These are phyloP conservation scores for Proctacanthus coquilletti DNA, from an alignment of 1,140 invertebrate genomes.

Conservation along the genomic window DNA sequence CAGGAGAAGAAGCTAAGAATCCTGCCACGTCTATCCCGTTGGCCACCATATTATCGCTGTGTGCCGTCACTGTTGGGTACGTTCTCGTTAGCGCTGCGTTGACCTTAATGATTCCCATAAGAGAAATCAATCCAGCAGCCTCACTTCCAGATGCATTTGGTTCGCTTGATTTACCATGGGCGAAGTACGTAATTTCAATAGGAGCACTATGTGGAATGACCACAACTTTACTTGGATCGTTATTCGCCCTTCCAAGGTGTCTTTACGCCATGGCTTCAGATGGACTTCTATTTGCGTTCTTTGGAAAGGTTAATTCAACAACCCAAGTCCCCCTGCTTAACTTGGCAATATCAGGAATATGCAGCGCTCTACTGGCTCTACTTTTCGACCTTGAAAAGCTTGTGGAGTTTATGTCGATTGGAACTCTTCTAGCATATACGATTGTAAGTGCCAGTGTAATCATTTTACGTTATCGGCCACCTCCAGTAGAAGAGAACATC, in stretches of 20 bases:
- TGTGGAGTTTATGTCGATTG: slow-evolving; percentile 90
- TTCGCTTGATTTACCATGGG: slow-evolving; percentile 56
- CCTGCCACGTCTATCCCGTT: slow-evolving; percentile 63
- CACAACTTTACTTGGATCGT: slow-evolving; percentile 65
- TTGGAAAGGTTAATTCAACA: slow-evolving; percentile 55
- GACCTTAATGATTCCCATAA: slow-evolving; percentile 72
- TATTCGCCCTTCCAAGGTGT: slow-evolving; percentile 69
- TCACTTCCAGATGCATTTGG: slow-evolving; percentile 75
- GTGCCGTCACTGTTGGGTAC: slow-evolving; percentile 61
- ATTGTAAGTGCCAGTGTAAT: slow-evolving; percentile 82
- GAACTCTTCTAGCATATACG: slow-evolving; percentile 78
- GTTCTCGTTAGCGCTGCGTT: slow-evolving; percentile 65
- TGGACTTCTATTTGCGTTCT: slow-evolving; percentile 66
- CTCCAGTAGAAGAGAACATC: slow-evolving; percentile 27
- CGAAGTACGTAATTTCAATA: slow-evolving; percentile 72
- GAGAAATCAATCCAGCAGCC: slow-evolving; percentile 53
- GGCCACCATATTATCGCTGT: slow-evolving; percentile 65
- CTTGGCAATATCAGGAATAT: slow-evolving; percentile 58
- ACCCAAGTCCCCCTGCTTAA: slow-evolving; percentile 73
- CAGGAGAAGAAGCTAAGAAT: slow-evolving; percentile 72
- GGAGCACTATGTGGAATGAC: slow-evolving; percentile 85
- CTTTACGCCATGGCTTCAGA: slow-evolving; percentile 83
- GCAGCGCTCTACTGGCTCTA: slow-evolving; percentile 64
- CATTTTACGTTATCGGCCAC: slow-evolving; percentile 61
- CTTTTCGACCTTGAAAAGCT: slow-evolving; percentile 79